These are phyloP conservation scores for Cyclophora albipunctata DNA, from an alignment of 2,888 invertebrate genomes.

Conservation along the genomic window DNA sequence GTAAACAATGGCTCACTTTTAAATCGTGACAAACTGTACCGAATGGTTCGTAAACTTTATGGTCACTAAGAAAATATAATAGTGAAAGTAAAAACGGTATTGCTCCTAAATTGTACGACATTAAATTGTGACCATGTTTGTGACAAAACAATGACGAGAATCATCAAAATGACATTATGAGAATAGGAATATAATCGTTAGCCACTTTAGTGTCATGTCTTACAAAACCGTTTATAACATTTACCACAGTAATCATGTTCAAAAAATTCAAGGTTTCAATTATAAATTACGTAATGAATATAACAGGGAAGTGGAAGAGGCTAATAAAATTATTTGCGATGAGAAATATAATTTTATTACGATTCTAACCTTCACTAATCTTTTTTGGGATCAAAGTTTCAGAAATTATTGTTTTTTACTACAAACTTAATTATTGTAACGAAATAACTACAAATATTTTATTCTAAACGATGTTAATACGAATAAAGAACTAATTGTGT, in stretches of 20 bases:
- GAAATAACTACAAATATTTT: too few relatives aligned
- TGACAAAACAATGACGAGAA: constrained; percentile 42
- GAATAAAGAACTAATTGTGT: too few relatives aligned
- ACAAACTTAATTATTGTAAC: too few relatives aligned
- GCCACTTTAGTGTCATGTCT: constrained; percentile 30
- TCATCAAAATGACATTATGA: constrained; percentile 59
- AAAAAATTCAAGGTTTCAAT: neutral
- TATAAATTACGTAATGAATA: neutral
- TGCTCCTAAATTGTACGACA: constrained; percentile 44
- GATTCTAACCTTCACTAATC: constrained; percentile 8
- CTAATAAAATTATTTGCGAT: neutral
- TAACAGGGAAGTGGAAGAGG: constrained; percentile 1
- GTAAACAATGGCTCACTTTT: too few relatives aligned
- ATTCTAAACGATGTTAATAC: too few relatives aligned
- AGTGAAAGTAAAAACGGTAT: constrained; percentile 50
- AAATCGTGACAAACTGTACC: too few relatives aligned
- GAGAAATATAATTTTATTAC: neutral
- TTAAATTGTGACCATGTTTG: constrained; percentile 16
- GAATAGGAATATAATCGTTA: constrained; percentile 43
- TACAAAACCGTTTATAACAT: too few relatives aligned
- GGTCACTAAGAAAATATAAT: constrained; percentile 18
- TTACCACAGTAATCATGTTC: too few relatives aligned
- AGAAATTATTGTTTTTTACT: too few relatives aligned
- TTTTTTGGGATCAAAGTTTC: neutral
- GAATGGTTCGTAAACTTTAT: too few relatives aligned